Evolutionary conservation across 2,888 invertebrate genomes (phyloP).

Genomic region (Coleophora flavipennella): DNA sequence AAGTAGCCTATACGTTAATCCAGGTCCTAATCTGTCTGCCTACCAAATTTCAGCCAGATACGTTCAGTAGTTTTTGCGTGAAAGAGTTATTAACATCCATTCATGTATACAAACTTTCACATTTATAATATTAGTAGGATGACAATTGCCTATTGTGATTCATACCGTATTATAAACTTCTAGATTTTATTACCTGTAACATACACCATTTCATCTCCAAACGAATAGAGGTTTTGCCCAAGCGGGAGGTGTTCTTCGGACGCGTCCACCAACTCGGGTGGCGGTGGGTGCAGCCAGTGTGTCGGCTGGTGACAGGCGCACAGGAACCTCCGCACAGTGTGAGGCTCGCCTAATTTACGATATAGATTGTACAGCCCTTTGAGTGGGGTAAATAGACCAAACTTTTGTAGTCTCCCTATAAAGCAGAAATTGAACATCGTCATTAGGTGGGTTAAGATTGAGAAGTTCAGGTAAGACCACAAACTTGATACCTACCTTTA

Average conservation of each 20-base stretch:
- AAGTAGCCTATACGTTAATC: no score
- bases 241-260: conserved; percentile 25
- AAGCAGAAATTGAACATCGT: neutral
- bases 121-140: no score
- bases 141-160: no score
- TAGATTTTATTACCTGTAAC: conserved; percentile 28
- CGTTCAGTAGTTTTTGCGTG: no score
- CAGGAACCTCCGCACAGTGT: conserved; percentile 50
- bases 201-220: conserved; percentile 46
- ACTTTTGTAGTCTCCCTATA: conserved; percentile 41
- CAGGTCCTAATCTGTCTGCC: no score
- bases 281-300: conserved; percentile 24
- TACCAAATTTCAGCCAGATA: no score
- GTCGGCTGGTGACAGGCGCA: conserved; percentile 36
- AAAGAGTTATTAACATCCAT: no score
- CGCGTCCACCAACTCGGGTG: conserved; percentile 26
- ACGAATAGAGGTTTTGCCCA: conserved; percentile 45
- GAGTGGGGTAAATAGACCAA: conserved; percentile 52
- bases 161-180: no score
- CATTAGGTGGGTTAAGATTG: neutral
- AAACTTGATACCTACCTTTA: conserved; percentile 39
- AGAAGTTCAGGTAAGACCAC: neutral
- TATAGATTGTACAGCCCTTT: conserved; percentile 56
- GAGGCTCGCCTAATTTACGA: conserved; percentile 55
- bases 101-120: no score